Conservation (phyloP, 2,113 vertebrate species). For the Burhinus bistriatus region DNA sequence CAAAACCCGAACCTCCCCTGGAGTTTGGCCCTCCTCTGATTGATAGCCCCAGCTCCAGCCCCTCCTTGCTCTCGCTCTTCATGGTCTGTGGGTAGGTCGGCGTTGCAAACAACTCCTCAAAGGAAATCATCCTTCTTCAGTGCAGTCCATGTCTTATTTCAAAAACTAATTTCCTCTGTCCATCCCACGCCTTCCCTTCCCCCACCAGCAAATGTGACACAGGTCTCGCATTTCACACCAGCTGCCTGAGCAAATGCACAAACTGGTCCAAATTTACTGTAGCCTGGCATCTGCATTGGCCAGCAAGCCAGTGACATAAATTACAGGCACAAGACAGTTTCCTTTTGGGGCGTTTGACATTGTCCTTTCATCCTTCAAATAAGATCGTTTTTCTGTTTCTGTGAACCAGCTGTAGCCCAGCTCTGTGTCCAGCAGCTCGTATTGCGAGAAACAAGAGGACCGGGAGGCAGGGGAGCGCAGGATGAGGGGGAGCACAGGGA, state of each 20-base stretch:
- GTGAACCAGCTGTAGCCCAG: not conserved
- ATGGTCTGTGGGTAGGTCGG: conserved; percentile 8
- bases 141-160: conserved; percentile 7
- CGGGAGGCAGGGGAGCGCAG: not conserved
- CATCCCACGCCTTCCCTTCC: not conserved
- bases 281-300: conserved; percentile 17
- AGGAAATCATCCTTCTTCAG: not conserved
- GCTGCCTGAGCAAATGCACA: conserved; percentile 25
- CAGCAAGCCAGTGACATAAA: conserved; percentile 37
- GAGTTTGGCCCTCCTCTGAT: not conserved
- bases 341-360: not conserved
- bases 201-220: not conserved
- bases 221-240: not conserved
- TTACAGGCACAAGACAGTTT: conserved; percentile 15
- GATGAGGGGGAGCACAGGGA: not conserved
- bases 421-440: not conserved
- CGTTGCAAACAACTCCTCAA: not conserved
- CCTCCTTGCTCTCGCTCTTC: not conserved
- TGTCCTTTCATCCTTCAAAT: conserved; percentile 20
- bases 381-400: conserved; percentile 4
- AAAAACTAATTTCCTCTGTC: conserved; percentile 27
- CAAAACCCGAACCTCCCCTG: not conserved
- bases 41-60: not conserved
- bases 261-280: conserved; percentile 10
- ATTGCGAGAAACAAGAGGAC: not conserved